A percentile compares a stretch with the other conserved stretches of the same genome.
phyloP scores from a whole-genome alignment of 1,140 invertebrate species.

The Drosophila quadrilineata region DNA sequence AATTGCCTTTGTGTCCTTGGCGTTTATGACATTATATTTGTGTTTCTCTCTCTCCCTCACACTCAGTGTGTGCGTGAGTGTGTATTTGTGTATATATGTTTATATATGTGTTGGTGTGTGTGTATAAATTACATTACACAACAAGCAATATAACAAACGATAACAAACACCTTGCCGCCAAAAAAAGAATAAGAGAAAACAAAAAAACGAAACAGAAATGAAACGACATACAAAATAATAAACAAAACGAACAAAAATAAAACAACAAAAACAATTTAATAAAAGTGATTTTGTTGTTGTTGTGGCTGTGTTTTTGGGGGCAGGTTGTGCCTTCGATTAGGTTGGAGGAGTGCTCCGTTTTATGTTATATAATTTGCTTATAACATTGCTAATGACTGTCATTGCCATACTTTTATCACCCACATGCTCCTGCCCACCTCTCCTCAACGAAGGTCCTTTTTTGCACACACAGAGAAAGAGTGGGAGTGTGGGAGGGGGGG shows the following conservation, averaged over 20 bases:
- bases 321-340: constrained; percentile 42
- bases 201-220: constrained; percentile 13
- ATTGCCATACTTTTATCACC: constrained; percentile 1
- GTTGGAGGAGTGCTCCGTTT: constrained; percentile 23
- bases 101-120: constrained; percentile 40
- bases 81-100: constrained; percentile 10
- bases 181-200: constrained; percentile 10
- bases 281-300: constrained; percentile 48
- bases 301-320: background rate
- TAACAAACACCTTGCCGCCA: constrained; percentile 70
- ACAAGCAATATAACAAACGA: constrained; percentile 79
- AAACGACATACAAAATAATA: constrained; percentile 23
- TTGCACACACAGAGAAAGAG: too few relatives aligned
- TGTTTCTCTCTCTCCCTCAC: constrained; percentile 25
- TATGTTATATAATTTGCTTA: constrained; percentile 41
- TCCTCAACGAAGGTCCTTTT: background rate
- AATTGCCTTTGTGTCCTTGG: constrained; percentile 79
- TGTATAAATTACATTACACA: constrained; percentile 78
- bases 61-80: constrained; percentile 5
- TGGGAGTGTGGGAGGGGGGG: too few relatives aligned
- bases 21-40: constrained; percentile 78
- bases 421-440: background rate
- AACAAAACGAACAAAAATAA: constrained; percentile 9
- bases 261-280: constrained; percentile 59
- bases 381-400: constrained; percentile 37